Conservation (phyloP, 2,888 invertebrate genomes). For the Epirrhoe tristata region DNA sequence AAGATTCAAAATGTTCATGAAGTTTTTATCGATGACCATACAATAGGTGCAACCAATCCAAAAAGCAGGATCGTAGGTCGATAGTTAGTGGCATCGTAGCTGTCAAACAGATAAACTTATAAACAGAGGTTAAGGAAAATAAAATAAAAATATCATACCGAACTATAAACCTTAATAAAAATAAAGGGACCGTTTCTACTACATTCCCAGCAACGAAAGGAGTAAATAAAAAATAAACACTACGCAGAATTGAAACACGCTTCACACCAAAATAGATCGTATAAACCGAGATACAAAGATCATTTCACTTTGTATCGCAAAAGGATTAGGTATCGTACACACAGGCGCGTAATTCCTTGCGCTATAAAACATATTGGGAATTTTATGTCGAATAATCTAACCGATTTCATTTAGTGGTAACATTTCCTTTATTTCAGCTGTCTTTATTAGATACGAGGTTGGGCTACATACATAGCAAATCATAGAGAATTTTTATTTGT, state of each 20-base stretch:
- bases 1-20: too few species aligned
- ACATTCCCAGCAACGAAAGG: constrained; percentile 44
- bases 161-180: constrained; percentile 31
- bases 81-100: background rate
- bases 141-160: constrained; percentile 13
- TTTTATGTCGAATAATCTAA: constrained; percentile 24
- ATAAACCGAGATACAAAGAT: constrained; percentile 14
- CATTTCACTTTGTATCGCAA: constrained; percentile 18
- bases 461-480: background rate
- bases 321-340: constrained; percentile 33
- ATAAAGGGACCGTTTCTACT: constrained; percentile 44
- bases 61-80: background rate
- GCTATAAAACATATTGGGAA: constrained; percentile 18
- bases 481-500: background rate
- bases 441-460: constrained; percentile 8
- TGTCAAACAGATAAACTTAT: background rate
- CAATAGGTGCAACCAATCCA: too few species aligned
- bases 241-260: constrained; percentile 33
- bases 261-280: constrained; percentile 6
- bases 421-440: constrained; percentile 18
- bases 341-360: constrained; percentile 27
- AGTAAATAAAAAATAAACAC: constrained; percentile 51
- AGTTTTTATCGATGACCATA: too few species aligned
- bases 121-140: background rate
- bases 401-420: constrained; percentile 14